phyloP scores from a whole-genome alignment of 2,888 invertebrate species.

The Drosophila monieri region DNA sequence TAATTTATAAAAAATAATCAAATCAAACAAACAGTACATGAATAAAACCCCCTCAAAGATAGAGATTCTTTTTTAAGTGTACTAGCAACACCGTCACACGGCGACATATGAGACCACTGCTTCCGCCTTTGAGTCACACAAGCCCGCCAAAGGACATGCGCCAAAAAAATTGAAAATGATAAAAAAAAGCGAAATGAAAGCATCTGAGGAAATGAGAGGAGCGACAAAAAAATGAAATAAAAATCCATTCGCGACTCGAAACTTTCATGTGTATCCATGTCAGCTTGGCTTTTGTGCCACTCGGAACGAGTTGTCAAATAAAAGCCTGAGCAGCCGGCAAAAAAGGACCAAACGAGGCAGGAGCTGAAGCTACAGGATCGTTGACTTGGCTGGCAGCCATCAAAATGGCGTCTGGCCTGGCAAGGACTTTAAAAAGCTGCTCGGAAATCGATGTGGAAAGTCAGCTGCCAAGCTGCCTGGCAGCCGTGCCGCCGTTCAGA shows the following conservation, averaged over 20 bases:
- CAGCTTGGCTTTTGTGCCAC: slow-evolving; percentile 46
- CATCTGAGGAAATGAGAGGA: slow-evolving; percentile 24
- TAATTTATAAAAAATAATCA: too few relatives aligned
- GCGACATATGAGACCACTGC: slow-evolving; percentile 74
- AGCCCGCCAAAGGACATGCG: slow-evolving; percentile 71
- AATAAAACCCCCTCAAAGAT: background rate
- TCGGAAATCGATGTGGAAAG: slow-evolving; percentile 48
- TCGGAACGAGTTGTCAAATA: slow-evolving; percentile 60
- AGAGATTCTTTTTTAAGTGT: background rate
- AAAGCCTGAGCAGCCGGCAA: slow-evolving; percentile 35
- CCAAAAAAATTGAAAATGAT: slow-evolving; percentile 64
- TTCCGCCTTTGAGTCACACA: slow-evolving; percentile 68
- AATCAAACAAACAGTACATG: too few relatives aligned
- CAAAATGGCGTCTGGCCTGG: slow-evolving; percentile 66
- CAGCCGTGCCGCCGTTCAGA: slow-evolving; percentile 30
- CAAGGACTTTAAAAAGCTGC: slow-evolving; percentile 51
- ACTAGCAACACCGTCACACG: slow-evolving; percentile 50
- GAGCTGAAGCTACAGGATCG: slow-evolving; percentile 41
- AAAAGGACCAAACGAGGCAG: slow-evolving; percentile 14
- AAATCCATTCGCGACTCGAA: slow-evolving; percentile 39
- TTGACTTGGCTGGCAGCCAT: slow-evolving; percentile 54
- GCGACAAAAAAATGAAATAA: slow-evolving; percentile 38
- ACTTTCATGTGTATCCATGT: slow-evolving; percentile 43
- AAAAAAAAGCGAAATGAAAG: slow-evolving; percentile 33
- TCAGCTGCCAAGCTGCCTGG: slow-evolving; percentile 21